phyloP scores from a whole-genome alignment of 2,113 vertebrate species.

The Bubo scandiacus region DNA sequence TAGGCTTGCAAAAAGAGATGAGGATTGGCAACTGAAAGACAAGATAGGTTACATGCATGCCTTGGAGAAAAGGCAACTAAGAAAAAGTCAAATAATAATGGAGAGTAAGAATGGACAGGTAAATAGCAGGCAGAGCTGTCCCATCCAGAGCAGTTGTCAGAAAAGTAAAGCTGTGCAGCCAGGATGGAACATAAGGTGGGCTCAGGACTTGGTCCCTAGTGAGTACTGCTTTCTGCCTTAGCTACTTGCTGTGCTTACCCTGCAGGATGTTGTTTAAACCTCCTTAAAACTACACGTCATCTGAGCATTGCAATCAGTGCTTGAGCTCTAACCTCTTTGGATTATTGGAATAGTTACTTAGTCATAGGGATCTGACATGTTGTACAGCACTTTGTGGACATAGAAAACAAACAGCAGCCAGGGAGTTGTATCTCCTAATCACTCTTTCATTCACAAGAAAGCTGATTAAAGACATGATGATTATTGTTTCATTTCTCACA shows the following conservation, averaged over 20 bases:
- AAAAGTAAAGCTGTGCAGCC: not conserved
- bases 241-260: not conserved
- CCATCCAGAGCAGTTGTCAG: not conserved
- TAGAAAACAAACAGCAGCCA: not conserved
- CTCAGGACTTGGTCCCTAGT: not conserved
- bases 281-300: not conserved
- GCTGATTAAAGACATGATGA: not conserved
- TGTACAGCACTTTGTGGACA: not conserved
- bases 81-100: not conserved
- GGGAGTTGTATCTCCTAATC: not conserved
- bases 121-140: not conserved
- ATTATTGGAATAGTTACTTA: not conserved
- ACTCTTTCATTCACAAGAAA: not conserved
- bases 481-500: not conserved
- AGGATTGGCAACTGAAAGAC: not conserved
- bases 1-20: not conserved
- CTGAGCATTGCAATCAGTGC: not conserved
- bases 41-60: not conserved
- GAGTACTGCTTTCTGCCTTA: not conserved
- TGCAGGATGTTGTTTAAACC: not conserved
- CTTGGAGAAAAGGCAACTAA: not conserved
- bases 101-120: not conserved
- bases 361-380: not conserved
- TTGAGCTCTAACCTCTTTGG: not conserved
- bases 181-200: not conserved